Percentiles rank a stretch among this genome's conserved stretches.
phyloP scores from a whole-genome alignment of 1,140 invertebrate genomes.

The Monomorium pharaonis region DNA sequence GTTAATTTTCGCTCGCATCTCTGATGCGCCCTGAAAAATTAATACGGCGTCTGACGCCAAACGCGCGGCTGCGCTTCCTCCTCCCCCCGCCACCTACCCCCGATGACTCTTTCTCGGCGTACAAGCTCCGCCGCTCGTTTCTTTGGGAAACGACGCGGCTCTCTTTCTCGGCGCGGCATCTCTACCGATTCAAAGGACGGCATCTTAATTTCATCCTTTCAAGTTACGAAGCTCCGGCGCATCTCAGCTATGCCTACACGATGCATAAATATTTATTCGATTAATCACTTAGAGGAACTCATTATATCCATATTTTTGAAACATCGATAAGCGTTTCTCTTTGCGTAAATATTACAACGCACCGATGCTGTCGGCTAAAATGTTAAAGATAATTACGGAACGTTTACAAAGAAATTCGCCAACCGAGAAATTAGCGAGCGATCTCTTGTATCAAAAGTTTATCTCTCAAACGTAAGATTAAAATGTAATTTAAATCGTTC shows the following conservation, averaged over 20 bases:
- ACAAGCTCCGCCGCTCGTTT: conserved; percentile 24
- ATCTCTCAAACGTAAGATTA: background rate
- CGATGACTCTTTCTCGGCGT: conserved; percentile 16
- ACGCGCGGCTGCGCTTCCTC: conserved; percentile 14
- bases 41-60: conserved; percentile 48
- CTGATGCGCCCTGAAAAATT: conserved; percentile 57
- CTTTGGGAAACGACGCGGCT: background rate
- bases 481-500: conserved; percentile 4
- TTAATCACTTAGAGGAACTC: background rate
- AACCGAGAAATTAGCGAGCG: background rate
- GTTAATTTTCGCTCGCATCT: conserved; percentile 46
- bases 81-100: too few relatives aligned
- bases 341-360: background rate
- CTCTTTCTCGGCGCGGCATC: background rate
- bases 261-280: conserved; percentile 38
- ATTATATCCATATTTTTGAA: background rate
- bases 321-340: background rate
- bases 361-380: background rate
- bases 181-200: background rate
- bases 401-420: background rate
- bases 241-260: conserved; percentile 1
- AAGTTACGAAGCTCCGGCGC: conserved; percentile 27
- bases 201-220: conserved; percentile 52
- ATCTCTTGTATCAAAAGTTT: conserved; percentile 14
- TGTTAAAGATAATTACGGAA: background rate